phyloP scores from a whole-genome alignment of 2,113 vertebrate genomes.

The Petroica traversi region DNA sequence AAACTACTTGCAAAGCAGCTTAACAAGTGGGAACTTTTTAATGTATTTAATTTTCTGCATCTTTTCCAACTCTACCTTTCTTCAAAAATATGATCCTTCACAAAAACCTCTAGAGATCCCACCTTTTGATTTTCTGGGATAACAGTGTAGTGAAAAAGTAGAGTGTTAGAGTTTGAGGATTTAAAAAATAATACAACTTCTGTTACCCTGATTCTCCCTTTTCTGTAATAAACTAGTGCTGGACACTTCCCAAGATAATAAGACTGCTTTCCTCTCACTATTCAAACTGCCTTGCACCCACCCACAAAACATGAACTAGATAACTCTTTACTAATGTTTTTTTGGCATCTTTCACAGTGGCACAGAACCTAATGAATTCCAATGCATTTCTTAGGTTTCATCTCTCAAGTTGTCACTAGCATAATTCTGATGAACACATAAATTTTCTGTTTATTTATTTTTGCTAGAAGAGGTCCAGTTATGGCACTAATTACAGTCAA shows the following conservation, averaged over 20 bases:
- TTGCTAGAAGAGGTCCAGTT: background rate
- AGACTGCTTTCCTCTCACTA: background rate
- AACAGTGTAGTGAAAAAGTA: conserved; percentile 23
- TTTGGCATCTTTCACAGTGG: background rate
- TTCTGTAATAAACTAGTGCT: conserved; percentile 53
- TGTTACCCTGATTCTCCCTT: background rate
- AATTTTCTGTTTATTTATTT: background rate
- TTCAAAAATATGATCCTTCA: conserved; percentile 33
- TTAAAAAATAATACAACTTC: conserved; percentile 43
- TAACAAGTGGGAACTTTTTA: background rate
- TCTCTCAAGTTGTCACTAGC: background rate
- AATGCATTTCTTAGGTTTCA: background rate
- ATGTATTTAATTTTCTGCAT: background rate
- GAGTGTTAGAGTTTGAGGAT: conserved; percentile 32
- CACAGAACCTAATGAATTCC: background rate
- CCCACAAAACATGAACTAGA: background rate
- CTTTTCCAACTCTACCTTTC: background rate
- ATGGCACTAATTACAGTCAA: background rate
- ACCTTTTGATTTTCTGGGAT: conserved; percentile 55
- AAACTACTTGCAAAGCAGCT: background rate
- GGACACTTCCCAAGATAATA: background rate
- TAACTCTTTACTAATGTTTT: background rate
- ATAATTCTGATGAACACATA: background rate
- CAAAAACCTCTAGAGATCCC: conserved; percentile 8
- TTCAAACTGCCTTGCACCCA: conserved; percentile 20